Evolutionary conservation across 2,888 invertebrate species (phyloP), one percentile per base, ranked within the genome.

Genomic region (Drosophila helvetica): DNA sequence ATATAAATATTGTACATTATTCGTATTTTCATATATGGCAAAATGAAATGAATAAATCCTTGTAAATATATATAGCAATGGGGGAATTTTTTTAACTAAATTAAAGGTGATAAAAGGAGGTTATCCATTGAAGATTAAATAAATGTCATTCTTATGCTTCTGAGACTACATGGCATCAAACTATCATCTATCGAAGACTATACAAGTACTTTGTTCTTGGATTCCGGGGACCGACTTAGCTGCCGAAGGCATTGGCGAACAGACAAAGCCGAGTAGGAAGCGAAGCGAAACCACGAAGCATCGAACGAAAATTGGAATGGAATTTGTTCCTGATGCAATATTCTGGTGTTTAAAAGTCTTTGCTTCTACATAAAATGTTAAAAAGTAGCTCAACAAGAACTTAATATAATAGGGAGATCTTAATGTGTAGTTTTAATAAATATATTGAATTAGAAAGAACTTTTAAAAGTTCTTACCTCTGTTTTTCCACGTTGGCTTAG

Each of bases 1-100:
- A 30, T 54, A 43, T 73, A 33, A 50, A 58, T 63, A 54, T 74
- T 74, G 68, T 74, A 74, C 69, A 74, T 74, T 38, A 38, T 38
- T 74, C 45, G 51, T 67, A 73, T 53, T 68, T 58, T 62, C 63
- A 25, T 25, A 25, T 25, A 25, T 7, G 1, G 27, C 27, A 65
- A 43, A 47, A 58, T 42, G 9, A 33, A 73, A 73, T 48, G 43
- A 74, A 74, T 62, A 68, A 74, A 68, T n/a, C 25, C n/a, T 62
- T 74, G 74, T 74, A 74, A 74, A 74, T 74, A 74, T 65, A 65
- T 55, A 48, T 18, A n/a, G 4, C 19, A 18, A n/a, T 1, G 10
- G 25, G 9, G 22, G 15, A 38, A 2, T 15, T 15, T 38, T 19
- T 0, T 10, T 15, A 7, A 9, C 9, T 4, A n/a, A 10, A 54